Evolutionary conservation across 2,797 vertebrate species (phyloP), one percentile per base, ranked within the genome.

Genomic region (Smutsia temminckii): DNA sequence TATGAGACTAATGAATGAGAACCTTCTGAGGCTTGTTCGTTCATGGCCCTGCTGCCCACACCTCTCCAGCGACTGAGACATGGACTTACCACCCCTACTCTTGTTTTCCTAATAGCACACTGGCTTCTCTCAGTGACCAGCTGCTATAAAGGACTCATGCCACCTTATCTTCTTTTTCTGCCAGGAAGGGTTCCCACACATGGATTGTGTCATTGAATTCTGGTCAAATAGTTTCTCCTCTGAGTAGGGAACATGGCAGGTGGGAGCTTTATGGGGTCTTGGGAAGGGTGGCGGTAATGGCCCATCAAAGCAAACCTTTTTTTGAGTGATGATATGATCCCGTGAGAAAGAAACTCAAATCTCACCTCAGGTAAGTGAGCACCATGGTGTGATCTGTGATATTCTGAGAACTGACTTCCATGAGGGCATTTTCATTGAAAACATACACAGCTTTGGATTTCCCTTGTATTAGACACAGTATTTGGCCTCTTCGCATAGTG

Each of bases 341-440:
- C 55, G 23, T 25, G 79, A 63, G 8, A 59, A 17, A 88, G 37
- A 84, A 27, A 59, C 20, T 75, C 21, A 1, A 32, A 32, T 87
- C 71, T 72, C 59, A 32, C 16, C 57, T 77, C 72, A 34, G 40
- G 55, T n/a, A 66, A 20, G 18, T 11, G 17, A 85, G 32, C 9
- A 32, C 46, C 11, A 79, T 9, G 5, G 2, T 34, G 32, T 72
- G 17, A 51, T 55, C 53, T n/a, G 18, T 21, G 64, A 80, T 7
- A 5, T 74, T 79, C n/a, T 92, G 57, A 34, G 32, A 78, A 29
- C 2, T 51, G 57, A 59, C 25, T 75, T 87, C 53, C 8, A 2
- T 17, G n/a, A 89, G 21, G 81, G 3, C 18, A 37, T 92, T 87
- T 74, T 69, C 32, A 32, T 68, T 8, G 53, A 81, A 93, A 46